Evolutionary conservation across 1,140 invertebrate genomes (phyloP).

Genomic region (Halictus rubicundus): DNA sequence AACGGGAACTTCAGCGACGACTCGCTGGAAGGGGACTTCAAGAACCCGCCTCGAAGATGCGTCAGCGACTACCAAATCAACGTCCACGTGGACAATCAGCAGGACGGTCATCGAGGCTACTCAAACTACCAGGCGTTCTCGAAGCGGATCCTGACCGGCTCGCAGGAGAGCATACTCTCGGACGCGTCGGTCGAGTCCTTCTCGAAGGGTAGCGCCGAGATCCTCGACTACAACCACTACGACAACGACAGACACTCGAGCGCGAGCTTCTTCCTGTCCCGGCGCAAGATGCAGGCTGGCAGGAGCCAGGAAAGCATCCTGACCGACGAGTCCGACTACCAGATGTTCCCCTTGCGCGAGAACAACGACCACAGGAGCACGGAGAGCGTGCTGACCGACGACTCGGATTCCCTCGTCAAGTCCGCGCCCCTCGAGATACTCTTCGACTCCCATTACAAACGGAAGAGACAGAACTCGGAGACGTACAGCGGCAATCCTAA

Average conservation of each 20-base stretch:
- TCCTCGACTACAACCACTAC: constrained; percentile 81
- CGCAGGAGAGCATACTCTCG: constrained; percentile 89
- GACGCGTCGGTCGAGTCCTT: constrained; percentile 81
- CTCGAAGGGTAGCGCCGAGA: constrained; percentile 76
- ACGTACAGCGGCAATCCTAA: constrained; percentile 71
- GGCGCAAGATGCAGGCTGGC: constrained; percentile 81
- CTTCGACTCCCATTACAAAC: constrained; percentile 80
- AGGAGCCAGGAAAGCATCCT: constrained; percentile 89
- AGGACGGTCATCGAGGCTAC: constrained; percentile 62
- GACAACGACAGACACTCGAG: constrained; percentile 82
- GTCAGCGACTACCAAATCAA: constrained; percentile 90
- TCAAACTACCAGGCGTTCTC: constrained; percentile 61
- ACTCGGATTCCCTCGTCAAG: constrained; percentile 83
- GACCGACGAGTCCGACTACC: constrained; percentile 88
- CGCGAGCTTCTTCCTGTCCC: constrained; percentile 80
- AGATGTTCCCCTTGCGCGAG: constrained; percentile 75
- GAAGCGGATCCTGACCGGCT: constrained; percentile 76
- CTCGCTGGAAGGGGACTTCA: constrained; percentile 86
- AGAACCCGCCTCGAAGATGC: constrained; percentile 83
- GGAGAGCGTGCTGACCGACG: constrained; percentile 80
- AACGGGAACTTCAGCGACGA: constrained; percentile 88
- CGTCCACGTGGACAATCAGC: constrained; percentile 66
- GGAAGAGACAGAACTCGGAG: constrained; percentile 74
- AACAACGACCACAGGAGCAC: constrained; percentile 76
- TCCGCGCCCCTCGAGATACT: constrained; percentile 87